Evolutionary conservation across 2,888 invertebrate genomes (phyloP).

Genomic region (Caenorhabditis becei): DNA sequence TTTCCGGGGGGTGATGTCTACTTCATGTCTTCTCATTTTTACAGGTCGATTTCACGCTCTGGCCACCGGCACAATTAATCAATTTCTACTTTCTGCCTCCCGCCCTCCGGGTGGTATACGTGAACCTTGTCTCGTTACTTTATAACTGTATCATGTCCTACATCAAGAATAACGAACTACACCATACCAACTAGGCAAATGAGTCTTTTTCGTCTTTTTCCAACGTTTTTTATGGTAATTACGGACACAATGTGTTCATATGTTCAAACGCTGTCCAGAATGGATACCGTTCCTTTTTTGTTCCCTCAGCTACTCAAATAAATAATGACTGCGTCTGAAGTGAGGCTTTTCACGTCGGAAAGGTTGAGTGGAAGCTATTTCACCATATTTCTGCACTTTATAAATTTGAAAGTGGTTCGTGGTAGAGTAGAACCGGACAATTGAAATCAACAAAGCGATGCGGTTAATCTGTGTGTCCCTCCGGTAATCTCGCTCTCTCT

Average conservation of each 20-base stretch:
- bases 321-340: conserved; percentile 49
- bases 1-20: conserved; percentile 47
- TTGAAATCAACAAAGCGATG: conserved; percentile 61
- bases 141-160: conserved; percentile 91
- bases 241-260: background rate
- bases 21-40: conserved; percentile 44
- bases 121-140: conserved; percentile 90
- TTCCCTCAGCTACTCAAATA: conserved; percentile 13
- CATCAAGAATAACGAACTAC: conserved; percentile 83
- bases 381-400: conserved; percentile 26
- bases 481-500: conserved; percentile 53
- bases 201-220: conserved; percentile 7
- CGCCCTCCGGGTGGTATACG: conserved; percentile 90
- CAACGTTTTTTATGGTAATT: conserved; percentile 14
- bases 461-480: conserved; percentile 55
- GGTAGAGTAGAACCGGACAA: conserved; percentile 51
- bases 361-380: conserved; percentile 13
- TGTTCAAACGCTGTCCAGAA: conserved; percentile 29
- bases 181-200: conserved; percentile 26
- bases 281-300: conserved; percentile 42
- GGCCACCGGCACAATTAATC: conserved; percentile 94
- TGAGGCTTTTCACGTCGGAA: background rate
- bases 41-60: conserved; percentile 89
- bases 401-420: conserved; percentile 36
- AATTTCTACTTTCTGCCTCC: conserved; percentile 92